These are phyloP conservation scores for Semicossyphus pulcher DNA, from an alignment of 2,113 vertebrate species.

Conservation along the genomic window DNA sequence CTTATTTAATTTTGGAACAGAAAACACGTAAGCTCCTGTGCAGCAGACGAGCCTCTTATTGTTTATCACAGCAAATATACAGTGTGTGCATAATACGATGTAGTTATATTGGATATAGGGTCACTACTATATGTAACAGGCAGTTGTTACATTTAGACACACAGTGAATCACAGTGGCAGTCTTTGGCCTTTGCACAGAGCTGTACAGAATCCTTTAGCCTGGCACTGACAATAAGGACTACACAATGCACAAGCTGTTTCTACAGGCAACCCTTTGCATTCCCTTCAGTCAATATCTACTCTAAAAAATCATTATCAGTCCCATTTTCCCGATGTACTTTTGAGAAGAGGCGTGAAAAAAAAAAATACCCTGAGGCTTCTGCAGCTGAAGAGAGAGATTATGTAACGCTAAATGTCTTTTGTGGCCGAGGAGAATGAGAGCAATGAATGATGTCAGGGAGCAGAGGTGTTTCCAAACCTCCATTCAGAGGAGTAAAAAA, in stretches of 20 bases:
- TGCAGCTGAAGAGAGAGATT: slow-evolving; percentile 18
- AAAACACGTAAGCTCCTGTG: too few relatives aligned
- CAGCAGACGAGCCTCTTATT: too few relatives aligned
- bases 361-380: slow-evolving; percentile 14
- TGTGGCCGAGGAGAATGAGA: slow-evolving; percentile 42
- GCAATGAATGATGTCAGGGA: slow-evolving; percentile 43
- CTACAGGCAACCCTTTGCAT: not conserved
- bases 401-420: slow-evolving; percentile 39
- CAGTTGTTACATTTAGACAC: not conserved
- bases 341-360: slow-evolving; percentile 1
- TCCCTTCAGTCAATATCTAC: slow-evolving; percentile 26
- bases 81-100: too few relatives aligned
- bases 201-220: not conserved
- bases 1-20: too few relatives aligned
- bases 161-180: not conserved
- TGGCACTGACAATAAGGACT: not conserved
- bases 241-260: not conserved
- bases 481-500: slow-evolving; percentile 38
- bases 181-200: not conserved
- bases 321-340: slow-evolving; percentile 31
- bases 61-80: too few relatives aligned
- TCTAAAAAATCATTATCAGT: slow-evolving; percentile 44
- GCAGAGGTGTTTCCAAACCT: slow-evolving; percentile 58
- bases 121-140: not conserved
- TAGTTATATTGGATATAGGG: too few relatives aligned